Evolutionary conservation across 2,113 vertebrate genomes (phyloP).

Genomic region (Cynocephalus volans): DNA sequence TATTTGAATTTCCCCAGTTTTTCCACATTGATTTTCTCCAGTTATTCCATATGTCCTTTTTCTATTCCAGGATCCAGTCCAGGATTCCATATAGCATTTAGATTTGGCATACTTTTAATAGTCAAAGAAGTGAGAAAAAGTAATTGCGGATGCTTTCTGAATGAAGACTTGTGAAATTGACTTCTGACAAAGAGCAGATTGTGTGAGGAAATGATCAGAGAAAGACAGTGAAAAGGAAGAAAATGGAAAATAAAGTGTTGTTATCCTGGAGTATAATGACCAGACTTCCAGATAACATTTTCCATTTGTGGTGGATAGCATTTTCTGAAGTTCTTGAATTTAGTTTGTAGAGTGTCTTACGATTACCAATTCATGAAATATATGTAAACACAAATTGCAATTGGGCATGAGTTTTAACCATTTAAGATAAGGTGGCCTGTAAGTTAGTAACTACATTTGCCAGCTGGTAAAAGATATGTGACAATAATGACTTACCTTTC

Average conservation of each 20-base stretch:
- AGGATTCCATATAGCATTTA: conserved; percentile 40
- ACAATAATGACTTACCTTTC: not conserved
- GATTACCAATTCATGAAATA: conserved; percentile 4
- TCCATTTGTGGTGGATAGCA: not conserved
- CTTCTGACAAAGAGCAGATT: conserved; percentile 62
- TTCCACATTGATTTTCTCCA: conserved; percentile 7
- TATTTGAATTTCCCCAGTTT: conserved; percentile 41
- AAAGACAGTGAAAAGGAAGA: conserved; percentile 34
- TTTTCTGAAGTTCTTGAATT: conserved; percentile 55
- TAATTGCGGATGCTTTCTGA: conserved; percentile 67
- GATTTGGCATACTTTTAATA: conserved; percentile 59
- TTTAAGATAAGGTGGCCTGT: conserved; percentile 25
- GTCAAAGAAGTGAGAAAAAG: conserved; percentile 44
- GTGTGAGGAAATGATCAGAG: conserved; percentile 54
- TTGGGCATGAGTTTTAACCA: conserved; percentile 6
- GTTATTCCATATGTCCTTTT: conserved; percentile 33
- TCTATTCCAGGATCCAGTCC: not conserved
- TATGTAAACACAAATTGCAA: conserved; percentile 18
- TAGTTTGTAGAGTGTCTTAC: conserved; percentile 50
- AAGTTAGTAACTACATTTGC: conserved; percentile 20
- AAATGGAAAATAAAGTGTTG: conserved; percentile 44
- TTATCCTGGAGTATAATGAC: not conserved
- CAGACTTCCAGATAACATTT: conserved; percentile 52
- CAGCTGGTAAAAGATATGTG: not conserved
- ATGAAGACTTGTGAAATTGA: conserved; percentile 64